Evolutionary conservation across 1,140 invertebrate species (phyloP).

Genomic region (Hyles euphorbiae): DNA sequence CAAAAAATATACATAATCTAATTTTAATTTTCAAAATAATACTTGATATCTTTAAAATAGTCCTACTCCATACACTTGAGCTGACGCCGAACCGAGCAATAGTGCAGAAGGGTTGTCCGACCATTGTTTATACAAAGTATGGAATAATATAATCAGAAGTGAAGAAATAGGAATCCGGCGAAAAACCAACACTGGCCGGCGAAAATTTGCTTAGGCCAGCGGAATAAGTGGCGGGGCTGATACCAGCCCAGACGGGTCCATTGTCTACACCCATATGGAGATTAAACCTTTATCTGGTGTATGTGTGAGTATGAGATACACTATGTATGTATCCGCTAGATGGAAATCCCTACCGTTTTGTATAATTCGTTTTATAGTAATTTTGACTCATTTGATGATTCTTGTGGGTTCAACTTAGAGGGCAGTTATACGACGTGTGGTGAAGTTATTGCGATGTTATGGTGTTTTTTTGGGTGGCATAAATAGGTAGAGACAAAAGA

Average conservation of each 20-base stretch:
- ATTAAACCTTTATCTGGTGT: slow-evolving; percentile 16
- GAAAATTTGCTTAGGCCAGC: slow-evolving; percentile 74
- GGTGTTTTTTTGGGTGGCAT: too few species aligned
- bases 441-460: too few species aligned
- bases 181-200: slow-evolving; percentile 69
- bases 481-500: too few species aligned
- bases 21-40: too few species aligned
- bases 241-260: slow-evolving; percentile 44
- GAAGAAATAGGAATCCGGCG: slow-evolving; percentile 72
- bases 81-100: slow-evolving; percentile 43
- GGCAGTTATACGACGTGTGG: too few species aligned
- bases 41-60: slow-evolving; percentile 10
- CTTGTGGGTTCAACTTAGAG: too few species aligned
- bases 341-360: too few species aligned
- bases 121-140: slow-evolving; percentile 73
- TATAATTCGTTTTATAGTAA: too few species aligned
- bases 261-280: slow-evolving; percentile 40
- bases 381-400: too few species aligned
- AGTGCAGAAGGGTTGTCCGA: slow-evolving; percentile 63
- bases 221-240: slow-evolving; percentile 63
- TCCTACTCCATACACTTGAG: slow-evolving; percentile 36
- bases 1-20: too few species aligned
- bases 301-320: not conserved
- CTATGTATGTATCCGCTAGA: too few species aligned
- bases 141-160: slow-evolving; percentile 74